phyloP scores from a whole-genome alignment of 1,140 invertebrate genomes.

The Lutraria rhynchaena region DNA sequence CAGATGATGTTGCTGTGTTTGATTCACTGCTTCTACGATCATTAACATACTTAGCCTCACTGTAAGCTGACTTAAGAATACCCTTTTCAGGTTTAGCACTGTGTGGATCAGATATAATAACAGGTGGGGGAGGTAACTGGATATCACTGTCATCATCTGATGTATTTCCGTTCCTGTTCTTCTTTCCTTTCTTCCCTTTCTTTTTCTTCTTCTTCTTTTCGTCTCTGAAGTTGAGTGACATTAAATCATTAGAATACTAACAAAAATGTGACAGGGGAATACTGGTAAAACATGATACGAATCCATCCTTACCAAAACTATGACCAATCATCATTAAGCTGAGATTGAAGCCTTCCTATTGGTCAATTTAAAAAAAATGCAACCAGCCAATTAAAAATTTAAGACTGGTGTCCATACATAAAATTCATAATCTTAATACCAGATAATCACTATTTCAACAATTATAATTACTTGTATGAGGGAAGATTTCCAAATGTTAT shows the following conservation, averaged over 20 bases:
- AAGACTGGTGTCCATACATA: neutral
- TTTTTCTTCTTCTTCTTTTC: conserved; percentile 52
- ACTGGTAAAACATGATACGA: too few relatives aligned
- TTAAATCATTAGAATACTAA: too few relatives aligned
- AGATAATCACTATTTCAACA: neutral
- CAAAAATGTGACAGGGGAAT: too few relatives aligned
- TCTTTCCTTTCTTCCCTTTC: conserved; percentile 56
- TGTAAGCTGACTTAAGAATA: conserved; percentile 73
- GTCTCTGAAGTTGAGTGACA: conserved; percentile 51
- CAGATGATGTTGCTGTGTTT: conserved; percentile 65
- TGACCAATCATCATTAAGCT: too few relatives aligned
- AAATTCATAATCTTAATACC: neutral
- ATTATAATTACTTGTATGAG: conserved; percentile 53
- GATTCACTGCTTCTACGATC: conserved; percentile 68
- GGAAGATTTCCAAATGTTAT: conserved; percentile 57
- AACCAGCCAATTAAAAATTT: too few relatives aligned
- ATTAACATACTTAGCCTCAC: conserved; percentile 57
- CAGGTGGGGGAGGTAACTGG: conserved; percentile 76
- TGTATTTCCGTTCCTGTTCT: conserved; percentile 65
- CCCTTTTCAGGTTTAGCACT: conserved; percentile 77
- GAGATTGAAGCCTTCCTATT: too few relatives aligned
- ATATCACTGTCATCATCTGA: conserved; percentile 79
- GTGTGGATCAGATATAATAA: conserved; percentile 76
- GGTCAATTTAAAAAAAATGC: too few relatives aligned
- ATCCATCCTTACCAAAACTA: too few relatives aligned